phyloP scores from a whole-genome alignment of 2,888 invertebrate species.

The Pimpla rufipes region DNA sequence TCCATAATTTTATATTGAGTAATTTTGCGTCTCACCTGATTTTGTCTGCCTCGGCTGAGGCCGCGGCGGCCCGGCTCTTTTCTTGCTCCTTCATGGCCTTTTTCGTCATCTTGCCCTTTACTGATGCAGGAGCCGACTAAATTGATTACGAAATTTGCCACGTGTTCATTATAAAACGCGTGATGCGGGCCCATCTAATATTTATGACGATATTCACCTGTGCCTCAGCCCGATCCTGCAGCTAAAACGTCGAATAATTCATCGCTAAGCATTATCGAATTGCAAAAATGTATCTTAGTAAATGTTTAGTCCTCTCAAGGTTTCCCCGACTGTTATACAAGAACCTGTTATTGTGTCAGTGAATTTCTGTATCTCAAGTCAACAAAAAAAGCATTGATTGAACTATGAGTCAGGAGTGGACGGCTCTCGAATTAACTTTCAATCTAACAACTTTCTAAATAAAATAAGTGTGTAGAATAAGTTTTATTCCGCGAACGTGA shows the following conservation, averaged over 20 bases:
- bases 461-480: too few species aligned
- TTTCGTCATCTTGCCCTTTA: conserved; percentile 68
- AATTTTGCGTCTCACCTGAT: conserved; percentile 70
- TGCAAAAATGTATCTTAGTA: too few species aligned
- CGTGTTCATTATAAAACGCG: neutral
- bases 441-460: too few species aligned
- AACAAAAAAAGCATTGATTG: too few species aligned
- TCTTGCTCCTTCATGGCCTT: conserved; percentile 74
- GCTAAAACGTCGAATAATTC: conserved; percentile 61
- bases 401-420: too few species aligned
- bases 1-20: conserved; percentile 16
- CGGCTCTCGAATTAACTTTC: too few species aligned
- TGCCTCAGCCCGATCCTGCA: conserved; percentile 53
- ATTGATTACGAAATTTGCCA: neutral
- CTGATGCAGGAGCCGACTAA: conserved; percentile 24
- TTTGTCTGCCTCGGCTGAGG: conserved; percentile 73
- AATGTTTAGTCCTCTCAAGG: too few species aligned
- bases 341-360: too few species aligned
- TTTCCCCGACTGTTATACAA: too few species aligned
- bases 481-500: too few species aligned
- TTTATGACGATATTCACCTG: conserved; percentile 59
- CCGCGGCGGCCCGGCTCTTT: conserved; percentile 69
- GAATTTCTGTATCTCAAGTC: too few species aligned
- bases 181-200: neutral
- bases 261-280: neutral